Evolutionary conservation across 2,797 vertebrate species (phyloP).

Genomic region (Urocyon cinereoargenteus): DNA sequence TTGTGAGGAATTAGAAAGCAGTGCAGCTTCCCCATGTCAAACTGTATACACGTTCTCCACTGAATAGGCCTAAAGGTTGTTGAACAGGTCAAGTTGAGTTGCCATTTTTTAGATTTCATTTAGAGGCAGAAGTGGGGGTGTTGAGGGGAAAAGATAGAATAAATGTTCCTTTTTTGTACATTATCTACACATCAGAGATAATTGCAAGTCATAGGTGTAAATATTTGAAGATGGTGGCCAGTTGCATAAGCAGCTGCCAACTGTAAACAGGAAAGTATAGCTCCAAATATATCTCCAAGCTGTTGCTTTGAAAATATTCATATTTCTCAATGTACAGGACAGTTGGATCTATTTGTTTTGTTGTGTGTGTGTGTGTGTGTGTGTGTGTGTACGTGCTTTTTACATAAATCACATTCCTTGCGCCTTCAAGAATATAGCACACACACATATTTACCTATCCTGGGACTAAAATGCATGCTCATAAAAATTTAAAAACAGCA

Average conservation of each 20-base stretch:
- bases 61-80: neutral
- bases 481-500: constrained; percentile 62
- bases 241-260: neutral
- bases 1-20: neutral
- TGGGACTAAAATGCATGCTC: constrained; percentile 38
- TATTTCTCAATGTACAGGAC: neutral
- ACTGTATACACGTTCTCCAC: neutral
- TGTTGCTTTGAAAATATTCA: constrained; percentile 1
- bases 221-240: neutral
- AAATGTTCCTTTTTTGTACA: neutral
- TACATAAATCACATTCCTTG: constrained; percentile 42
- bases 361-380: neutral
- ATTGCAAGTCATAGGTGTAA: neutral
- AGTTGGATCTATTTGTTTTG: neutral
- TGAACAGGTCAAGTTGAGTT: neutral
- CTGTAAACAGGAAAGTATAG: neutral
- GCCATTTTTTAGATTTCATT: neutral
- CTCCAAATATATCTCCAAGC: neutral
- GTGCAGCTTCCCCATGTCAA: neutral
- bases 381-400: neutral
- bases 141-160: neutral
- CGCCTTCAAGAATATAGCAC: constrained; percentile 17
- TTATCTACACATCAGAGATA: neutral
- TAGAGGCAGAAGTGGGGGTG: neutral
- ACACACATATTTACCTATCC: constrained; percentile 47